A percentile compares a stretch with the other conserved stretches of the same genome.
Conservation (phyloP, 1,140 invertebrate species). For the Trachymyrmex cornetzi region DNA sequence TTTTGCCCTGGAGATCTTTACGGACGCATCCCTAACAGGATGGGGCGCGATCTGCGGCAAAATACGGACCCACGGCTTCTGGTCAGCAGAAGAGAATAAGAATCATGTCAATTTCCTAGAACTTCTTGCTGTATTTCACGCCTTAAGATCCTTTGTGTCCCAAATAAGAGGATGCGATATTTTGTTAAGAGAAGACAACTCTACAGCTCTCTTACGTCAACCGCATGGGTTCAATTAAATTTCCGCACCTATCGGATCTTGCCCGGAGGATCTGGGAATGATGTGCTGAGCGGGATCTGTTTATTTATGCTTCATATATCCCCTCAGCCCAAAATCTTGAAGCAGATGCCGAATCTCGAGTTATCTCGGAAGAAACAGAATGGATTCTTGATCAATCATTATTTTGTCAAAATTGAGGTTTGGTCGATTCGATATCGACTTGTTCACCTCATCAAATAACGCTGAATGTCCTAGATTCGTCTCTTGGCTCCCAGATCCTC, state of each 20-base stretch:
- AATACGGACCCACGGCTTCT: neutral
- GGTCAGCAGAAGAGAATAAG: neutral
- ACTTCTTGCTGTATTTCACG: neutral
- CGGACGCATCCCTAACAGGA: neutral
- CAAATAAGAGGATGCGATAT: neutral
- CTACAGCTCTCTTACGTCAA: too few relatives aligned
- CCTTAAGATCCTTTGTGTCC: neutral
- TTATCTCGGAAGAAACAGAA: too few relatives aligned
- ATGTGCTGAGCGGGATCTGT: too few relatives aligned
- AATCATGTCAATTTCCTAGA: constrained; percentile 3
- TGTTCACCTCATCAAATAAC: neutral
- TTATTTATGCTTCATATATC: too few relatives aligned
- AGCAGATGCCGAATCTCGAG: too few relatives aligned
- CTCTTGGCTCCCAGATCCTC: neutral
- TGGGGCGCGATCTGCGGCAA: neutral
- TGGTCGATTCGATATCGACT: neutral
- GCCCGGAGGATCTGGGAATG: too few relatives aligned
- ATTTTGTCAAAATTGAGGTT: neutral
- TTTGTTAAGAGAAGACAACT: too few relatives aligned
- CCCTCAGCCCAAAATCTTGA: too few relatives aligned
- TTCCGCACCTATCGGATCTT: too few relatives aligned
- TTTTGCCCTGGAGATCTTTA: neutral
- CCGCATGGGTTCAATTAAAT: too few relatives aligned
- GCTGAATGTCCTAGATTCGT: neutral
- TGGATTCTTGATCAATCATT: neutral